Conservation (phyloP, 2,888 invertebrate genomes). For the Micoletzkya japonica region DNA sequence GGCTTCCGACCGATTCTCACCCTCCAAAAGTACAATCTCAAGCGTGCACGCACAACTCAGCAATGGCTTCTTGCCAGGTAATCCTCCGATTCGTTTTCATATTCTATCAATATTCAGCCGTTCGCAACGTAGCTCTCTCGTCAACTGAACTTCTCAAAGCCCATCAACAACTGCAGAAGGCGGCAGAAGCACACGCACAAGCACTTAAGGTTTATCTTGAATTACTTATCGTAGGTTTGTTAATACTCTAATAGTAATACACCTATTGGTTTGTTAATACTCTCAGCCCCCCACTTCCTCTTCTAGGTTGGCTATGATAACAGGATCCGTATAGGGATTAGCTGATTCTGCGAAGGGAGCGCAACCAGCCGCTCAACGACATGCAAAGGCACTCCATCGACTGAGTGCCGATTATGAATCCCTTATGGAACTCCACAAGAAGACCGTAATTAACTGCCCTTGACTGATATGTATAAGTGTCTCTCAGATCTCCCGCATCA, state of each 20-base stretch:
- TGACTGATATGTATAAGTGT: too few relatives aligned
- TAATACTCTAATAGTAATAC: neutral
- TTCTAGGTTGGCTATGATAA: too few relatives aligned
- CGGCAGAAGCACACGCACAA: constrained; percentile 13
- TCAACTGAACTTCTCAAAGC: constrained; percentile 5
- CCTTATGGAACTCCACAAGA: constrained; percentile 21
- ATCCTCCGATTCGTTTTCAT: neutral
- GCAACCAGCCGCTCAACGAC: constrained; percentile 5
- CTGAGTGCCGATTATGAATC: constrained; percentile 10
- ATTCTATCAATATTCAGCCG: neutral
- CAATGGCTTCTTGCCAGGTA: constrained; percentile 28
- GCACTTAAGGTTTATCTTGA: constrained; percentile 17
- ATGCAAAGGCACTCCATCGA: constrained; percentile 6
- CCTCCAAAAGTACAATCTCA: constrained; percentile 13
- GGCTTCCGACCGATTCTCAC: constrained; percentile 11
- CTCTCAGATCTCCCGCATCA: neutral
- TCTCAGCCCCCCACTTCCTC: too few relatives aligned
- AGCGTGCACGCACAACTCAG: constrained; percentile 14
- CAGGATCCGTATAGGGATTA: neutral
- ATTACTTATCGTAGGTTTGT: too few relatives aligned
- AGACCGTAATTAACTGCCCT: too few relatives aligned
- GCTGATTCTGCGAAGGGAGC: constrained; percentile 14
- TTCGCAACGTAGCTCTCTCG: constrained; percentile 3
- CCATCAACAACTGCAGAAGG: constrained; percentile 26
- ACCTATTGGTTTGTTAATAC: neutral